Evolutionary conservation across 2,797 vertebrate genomes (phyloP).

Genomic region (Pangasius larnaudii): DNA sequence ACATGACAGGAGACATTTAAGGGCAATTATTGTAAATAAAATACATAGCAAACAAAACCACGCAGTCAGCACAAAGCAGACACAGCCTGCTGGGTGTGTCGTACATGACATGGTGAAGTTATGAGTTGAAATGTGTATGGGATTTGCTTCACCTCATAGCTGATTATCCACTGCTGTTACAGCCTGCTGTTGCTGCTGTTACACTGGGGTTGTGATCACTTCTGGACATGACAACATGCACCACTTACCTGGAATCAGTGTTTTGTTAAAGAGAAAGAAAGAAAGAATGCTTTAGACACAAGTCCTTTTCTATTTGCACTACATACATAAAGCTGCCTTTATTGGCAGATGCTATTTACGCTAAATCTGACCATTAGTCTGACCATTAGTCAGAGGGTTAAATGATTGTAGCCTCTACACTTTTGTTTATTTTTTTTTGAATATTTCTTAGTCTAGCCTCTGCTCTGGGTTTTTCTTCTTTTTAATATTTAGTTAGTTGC

Average conservation of each 20-base stretch:
- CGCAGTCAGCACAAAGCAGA: not conserved
- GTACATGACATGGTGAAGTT: not conserved
- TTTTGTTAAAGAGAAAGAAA: not conserved
- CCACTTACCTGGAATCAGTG: not conserved
- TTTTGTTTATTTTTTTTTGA: not conserved
- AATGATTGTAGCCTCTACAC: not conserved
- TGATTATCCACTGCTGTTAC: not conserved
- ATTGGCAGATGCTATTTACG: not conserved
- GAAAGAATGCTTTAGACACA: not conserved
- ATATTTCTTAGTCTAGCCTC: not conserved
- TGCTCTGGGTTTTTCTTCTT: not conserved
- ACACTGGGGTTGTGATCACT: not conserved
- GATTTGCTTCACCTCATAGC: not conserved
- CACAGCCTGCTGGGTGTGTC: not conserved
- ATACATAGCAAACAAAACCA: conserved; percentile 25
- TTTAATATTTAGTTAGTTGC: not conserved
- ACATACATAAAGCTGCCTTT: not conserved
- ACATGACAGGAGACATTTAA: conserved; percentile 13
- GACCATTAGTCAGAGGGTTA: not conserved
- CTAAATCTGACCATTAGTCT: not conserved
- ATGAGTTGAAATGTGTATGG: not conserved
- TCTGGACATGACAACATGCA: not conserved
- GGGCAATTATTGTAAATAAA: conserved; percentile 33
- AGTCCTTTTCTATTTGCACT: not conserved
- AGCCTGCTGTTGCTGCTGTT: not conserved